Base-by-base conservation (phyloP, 2,797 vertebrate species). In the Ibycter americanus region DNA sequence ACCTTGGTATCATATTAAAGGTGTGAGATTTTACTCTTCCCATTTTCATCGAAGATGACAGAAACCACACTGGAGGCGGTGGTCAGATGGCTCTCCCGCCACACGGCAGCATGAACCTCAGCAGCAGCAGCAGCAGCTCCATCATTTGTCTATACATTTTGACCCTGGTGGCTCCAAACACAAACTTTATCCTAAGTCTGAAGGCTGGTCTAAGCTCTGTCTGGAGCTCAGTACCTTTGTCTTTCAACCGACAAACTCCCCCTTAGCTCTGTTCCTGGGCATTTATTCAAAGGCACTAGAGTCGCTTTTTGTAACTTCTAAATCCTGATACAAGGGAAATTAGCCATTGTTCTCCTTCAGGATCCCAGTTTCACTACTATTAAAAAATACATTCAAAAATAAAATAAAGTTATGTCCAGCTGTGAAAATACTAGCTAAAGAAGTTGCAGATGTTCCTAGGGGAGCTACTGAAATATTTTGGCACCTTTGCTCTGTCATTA, bases 391-490 rank as follows among this genome's bases (percentile, higher is more conserved):
- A 76, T 93, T 93, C 76, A 84, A 92, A 95, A 93, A 80, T 68
- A 87, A 91, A 93, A 91, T 62, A 63, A 91, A 90, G 86, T 83
- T 96, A 89, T 38, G 42, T 18, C 80, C 96, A 96, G 97, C 94
- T 97, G 93, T 93, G 87, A 95, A 96, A 97, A 96, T 92, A 95
- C 78, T 68, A 63, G 66, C 92, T 93, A 92, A 96, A 97, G 92
- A 96, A 95, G 80, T 92, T 96, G 91, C 93, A 96, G 94, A 96
- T 96, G 89, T 96, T 96, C 95, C 90, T 59, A 42, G 49, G 95
- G 93, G 95, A 95, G 92, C 96, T 96, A 95, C 96, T 95, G 95
- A 95, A 95, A 96, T 96, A 93, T 94, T 96, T 94, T 97, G 96
- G 92, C 94, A 96, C 87, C 59, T 97, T 96, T 87, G 42, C 87